phyloP scores from a whole-genome alignment of 2,113 vertebrate genomes.

The Choloepus hoffmanni region DNA sequence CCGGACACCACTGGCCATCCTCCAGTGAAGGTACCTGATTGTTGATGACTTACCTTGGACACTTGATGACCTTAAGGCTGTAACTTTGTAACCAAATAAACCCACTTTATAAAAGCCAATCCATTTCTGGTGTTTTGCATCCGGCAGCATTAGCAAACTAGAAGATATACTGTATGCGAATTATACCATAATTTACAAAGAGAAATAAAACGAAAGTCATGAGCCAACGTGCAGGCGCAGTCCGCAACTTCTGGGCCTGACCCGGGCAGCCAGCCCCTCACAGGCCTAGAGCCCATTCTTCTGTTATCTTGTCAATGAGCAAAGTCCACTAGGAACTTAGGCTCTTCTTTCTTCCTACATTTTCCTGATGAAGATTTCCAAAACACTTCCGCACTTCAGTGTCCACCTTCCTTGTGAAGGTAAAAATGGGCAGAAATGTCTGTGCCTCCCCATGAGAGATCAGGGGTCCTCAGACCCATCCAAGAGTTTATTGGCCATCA shows the following conservation, averaged over 20 bases:
- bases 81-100: too few relatives aligned
- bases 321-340: not conserved
- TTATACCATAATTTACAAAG: not conserved
- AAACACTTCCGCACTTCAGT: not conserved
- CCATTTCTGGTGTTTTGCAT: too few relatives aligned
- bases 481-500: rapidly evolving
- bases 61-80: too few relatives aligned
- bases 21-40: too few relatives aligned
- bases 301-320: not conserved
- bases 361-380: not conserved
- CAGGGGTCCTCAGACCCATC: not conserved
- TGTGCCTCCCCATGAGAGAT: not conserved
- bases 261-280: not conserved
- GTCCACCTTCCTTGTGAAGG: not conserved
- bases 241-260: not conserved
- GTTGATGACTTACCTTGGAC: too few relatives aligned
- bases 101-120: too few relatives aligned
- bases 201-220: not conserved
- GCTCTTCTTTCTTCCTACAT: not conserved
- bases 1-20: too few relatives aligned
- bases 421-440: not conserved
- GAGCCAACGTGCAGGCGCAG: too few relatives aligned
- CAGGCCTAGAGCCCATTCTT: not conserved
- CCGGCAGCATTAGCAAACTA: too few relatives aligned
- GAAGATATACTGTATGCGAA: not conserved